These are phyloP conservation scores for Halictus rubicundus DNA, from an alignment of 1,140 invertebrate genomes.

Conservation along the genomic window DNA sequence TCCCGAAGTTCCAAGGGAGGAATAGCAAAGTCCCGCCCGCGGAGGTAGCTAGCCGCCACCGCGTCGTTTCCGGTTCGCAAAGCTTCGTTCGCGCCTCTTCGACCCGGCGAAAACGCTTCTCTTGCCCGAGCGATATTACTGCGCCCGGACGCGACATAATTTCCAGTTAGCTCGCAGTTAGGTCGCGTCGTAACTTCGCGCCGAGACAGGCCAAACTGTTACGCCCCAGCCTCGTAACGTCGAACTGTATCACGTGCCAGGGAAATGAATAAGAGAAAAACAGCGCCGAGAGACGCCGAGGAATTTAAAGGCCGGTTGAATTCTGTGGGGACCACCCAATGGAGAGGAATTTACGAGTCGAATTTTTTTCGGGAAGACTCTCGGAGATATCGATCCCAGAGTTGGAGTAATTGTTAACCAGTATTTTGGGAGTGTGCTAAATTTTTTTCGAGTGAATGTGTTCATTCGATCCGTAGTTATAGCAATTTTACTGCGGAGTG, in stretches of 20 bases:
- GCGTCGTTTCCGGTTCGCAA: not conserved
- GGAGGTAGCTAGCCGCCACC: not conserved
- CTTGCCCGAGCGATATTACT: constrained; percentile 27
- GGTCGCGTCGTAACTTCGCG: constrained; percentile 17
- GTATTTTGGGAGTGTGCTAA: no score
- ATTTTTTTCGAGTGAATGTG: no score
- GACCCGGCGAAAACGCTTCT: constrained; percentile 31
- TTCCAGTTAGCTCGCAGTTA: constrained; percentile 34
- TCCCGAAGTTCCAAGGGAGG: not conserved
- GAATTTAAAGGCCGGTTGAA: no score
- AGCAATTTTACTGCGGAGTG: no score
- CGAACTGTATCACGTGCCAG: no score
- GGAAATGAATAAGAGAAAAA: not conserved
- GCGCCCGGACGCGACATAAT: constrained; percentile 20
- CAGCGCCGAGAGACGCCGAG: no score
- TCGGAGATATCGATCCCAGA: no score
- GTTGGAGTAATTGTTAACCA: no score
- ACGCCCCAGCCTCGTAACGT: not conserved
- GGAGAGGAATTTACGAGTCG: no score
- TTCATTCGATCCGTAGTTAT: no score
- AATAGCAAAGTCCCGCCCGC: not conserved
- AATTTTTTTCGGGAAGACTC: no score
- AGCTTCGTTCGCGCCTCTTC: constrained; percentile 19
- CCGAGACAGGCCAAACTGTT: not conserved
- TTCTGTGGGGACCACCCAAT: no score